A percentile compares a stretch with the other conserved stretches of the same genome.
These are phyloP conservation scores for Mesorhabditis sp. DNA, from an alignment of 2,888 invertebrate genomes.

Conservation along the genomic window DNA sequence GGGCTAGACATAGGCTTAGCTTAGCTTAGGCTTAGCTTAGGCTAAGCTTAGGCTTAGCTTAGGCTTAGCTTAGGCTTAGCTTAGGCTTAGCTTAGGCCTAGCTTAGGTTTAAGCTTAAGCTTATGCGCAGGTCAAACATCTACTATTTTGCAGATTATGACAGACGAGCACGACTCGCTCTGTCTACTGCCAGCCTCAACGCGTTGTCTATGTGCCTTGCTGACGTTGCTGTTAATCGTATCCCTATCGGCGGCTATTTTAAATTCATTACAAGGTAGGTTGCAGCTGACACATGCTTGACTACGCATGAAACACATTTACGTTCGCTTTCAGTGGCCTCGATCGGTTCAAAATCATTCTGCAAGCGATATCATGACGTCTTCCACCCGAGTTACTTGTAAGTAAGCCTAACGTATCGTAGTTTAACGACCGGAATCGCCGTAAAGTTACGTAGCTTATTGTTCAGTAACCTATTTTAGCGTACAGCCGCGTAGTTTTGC, in stretches of 20 bases:
- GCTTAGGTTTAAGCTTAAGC: no score
- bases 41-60: no score
- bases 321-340: background rate
- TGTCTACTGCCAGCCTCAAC: background rate
- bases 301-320: background rate
- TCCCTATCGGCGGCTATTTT: background rate
- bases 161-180: background rate
- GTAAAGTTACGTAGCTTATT: no score
- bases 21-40: no score
- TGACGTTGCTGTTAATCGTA: background rate
- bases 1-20: background rate
- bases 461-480: no score
- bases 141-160: background rate
- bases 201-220: constrained; percentile 6
- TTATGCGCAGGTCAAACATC: no score
- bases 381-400: background rate
- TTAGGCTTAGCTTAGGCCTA: no score
- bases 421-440: no score
- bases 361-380: background rate
- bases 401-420: background rate
- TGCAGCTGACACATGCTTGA: background rate
- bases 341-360: background rate
- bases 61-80: no score
- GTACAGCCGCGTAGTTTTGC: no score
- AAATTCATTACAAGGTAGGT: background rate